A percentile compares a stretch with the other conserved stretches of the same genome.
Evolutionary conservation across 2,888 invertebrate species (phyloP).

Genomic region (Odontomyia ornata): DNA sequence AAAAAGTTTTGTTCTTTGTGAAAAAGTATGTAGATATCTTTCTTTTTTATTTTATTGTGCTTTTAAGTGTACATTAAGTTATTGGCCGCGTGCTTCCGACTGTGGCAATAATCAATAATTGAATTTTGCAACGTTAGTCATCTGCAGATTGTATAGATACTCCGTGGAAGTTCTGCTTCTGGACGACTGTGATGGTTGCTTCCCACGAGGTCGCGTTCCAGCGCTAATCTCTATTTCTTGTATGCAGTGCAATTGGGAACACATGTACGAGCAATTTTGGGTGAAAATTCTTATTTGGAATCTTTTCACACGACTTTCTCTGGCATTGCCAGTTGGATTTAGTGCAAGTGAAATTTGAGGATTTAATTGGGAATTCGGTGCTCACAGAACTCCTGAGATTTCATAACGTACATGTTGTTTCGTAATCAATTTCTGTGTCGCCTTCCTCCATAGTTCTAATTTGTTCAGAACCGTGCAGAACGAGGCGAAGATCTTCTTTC

Average conservation of each 20-base stretch:
- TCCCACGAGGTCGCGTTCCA: slow-evolving; percentile 33
- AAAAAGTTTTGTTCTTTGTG: slow-evolving; percentile 22
- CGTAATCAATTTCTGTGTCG: background rate
- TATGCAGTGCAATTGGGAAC: background rate
- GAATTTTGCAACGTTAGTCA: background rate
- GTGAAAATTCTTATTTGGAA: background rate
- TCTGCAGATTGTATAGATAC: background rate
- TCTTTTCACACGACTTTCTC: too few relatives aligned
- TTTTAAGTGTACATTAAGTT: background rate
- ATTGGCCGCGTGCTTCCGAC: too few relatives aligned
- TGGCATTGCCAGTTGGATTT: too few relatives aligned
- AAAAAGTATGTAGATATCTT: slow-evolving; percentile 34
- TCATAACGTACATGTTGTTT: background rate
- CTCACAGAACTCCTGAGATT: background rate
- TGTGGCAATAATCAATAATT: background rate
- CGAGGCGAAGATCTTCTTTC: too few relatives aligned
- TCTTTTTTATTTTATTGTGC: background rate
- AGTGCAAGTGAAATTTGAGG: too few relatives aligned
- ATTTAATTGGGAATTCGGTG: too few relatives aligned
- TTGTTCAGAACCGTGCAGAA: background rate
- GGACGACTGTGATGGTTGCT: background rate
- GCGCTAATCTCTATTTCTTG: background rate
- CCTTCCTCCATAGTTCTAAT: background rate
- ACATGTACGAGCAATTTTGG: slow-evolving; percentile 9
- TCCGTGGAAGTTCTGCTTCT: background rate